A percentile compares a stretch with the other conserved stretches of the same genome.
Conservation (phyloP, 1,140 invertebrate genomes). For the Coptotermes formosanus region DNA sequence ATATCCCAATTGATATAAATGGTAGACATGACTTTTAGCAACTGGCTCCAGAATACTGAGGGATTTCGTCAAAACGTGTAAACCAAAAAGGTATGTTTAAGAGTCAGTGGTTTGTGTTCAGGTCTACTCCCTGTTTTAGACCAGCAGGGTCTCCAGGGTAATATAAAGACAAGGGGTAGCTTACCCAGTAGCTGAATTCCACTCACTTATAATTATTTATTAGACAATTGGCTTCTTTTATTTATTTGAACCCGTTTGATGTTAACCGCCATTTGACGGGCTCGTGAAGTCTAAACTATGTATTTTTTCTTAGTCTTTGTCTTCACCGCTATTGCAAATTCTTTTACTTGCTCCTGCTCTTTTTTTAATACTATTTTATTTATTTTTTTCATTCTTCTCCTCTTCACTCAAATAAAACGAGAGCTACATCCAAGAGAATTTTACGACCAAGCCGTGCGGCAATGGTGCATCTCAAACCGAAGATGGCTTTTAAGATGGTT, state of each 20-base stretch:
- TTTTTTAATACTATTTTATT: slow-evolving; percentile 17
- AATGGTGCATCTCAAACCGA: neutral
- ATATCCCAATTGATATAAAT: too few relatives aligned
- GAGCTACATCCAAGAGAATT: neutral
- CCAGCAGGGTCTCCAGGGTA: neutral
- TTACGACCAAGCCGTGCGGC: neutral
- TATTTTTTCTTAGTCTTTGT: slow-evolving; percentile 14
- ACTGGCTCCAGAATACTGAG: too few relatives aligned
- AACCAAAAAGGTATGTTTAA: neutral
- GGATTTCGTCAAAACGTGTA: too few relatives aligned
- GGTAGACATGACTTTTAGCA: too few relatives aligned
- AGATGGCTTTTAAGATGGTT: slow-evolving; percentile 11
- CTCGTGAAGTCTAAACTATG: slow-evolving; percentile 4
- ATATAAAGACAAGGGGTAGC: neutral
- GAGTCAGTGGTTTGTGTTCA: neutral
- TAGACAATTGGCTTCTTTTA: slow-evolving; percentile 1
- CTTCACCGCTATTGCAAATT: slow-evolving; percentile 18
- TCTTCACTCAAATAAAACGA: neutral
- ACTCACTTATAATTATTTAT: slow-evolving; percentile 2
- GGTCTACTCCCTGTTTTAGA: neutral
- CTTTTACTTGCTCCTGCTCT: neutral
- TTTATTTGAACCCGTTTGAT: neutral
- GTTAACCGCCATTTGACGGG: neutral
- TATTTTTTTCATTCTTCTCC: slow-evolving; percentile 1
- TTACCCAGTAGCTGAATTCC: neutral